Conservation (phyloP, 1,140 invertebrate species). For the Pseudachorutes palmiensis region DNA sequence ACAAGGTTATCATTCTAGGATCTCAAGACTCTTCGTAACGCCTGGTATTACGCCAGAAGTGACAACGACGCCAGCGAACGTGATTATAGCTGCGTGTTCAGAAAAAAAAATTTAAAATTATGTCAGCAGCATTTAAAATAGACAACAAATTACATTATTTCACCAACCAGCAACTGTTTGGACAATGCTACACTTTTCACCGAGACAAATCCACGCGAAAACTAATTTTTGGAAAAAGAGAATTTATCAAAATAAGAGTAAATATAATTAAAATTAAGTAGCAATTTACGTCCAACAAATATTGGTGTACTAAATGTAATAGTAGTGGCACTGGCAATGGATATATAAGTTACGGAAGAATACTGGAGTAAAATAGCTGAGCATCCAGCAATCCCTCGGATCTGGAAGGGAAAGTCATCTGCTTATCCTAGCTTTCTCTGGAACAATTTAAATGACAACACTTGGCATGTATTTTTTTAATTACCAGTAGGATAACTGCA, state of each 20-base stretch:
- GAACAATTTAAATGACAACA: background rate
- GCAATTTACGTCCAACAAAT: conserved; percentile 17
- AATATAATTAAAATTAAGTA: background rate
- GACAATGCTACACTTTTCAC: background rate
- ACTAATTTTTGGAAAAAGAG: background rate
- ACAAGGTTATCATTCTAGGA: background rate
- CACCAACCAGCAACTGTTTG: background rate
- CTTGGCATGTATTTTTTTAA: background rate
- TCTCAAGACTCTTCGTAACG: background rate
- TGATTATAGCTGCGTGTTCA: background rate
- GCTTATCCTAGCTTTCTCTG: background rate
- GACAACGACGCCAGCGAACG: background rate
- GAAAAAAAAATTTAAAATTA: background rate
- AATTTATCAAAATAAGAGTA: background rate
- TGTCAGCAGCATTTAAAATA: background rate
- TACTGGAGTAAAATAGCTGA: conserved; percentile 13
- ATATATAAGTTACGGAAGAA: conserved; percentile 20
- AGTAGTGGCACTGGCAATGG: conserved; percentile 23
- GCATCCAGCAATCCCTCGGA: conserved; percentile 22
- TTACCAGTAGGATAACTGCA: conserved; percentile 17
- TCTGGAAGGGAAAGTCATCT: conserved; percentile 13
- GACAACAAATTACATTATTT: too few relatives aligned
- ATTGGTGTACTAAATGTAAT: conserved; percentile 24
- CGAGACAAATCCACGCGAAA: background rate
- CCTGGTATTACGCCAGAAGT: background rate